Conservation (phyloP, 2,888 invertebrate species). For the Epirrhoe tristata region DNA sequence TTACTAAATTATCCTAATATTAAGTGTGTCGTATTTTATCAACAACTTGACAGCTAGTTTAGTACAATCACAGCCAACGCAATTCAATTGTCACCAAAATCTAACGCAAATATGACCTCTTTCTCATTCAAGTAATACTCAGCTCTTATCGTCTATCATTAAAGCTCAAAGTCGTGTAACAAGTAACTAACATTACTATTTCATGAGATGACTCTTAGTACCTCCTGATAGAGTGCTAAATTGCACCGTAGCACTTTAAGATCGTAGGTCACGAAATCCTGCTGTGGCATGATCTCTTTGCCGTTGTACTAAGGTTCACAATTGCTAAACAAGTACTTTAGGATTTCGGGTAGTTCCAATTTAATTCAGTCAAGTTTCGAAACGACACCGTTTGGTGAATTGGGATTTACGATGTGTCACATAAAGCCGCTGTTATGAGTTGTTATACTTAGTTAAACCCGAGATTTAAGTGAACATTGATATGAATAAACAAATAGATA, state of each 20-base stretch:
- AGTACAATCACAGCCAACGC: slow-evolving; percentile 44
- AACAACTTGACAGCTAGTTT: slow-evolving; percentile 40
- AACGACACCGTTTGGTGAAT: slow-evolving; percentile 49
- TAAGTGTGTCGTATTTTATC: slow-evolving; percentile 22
- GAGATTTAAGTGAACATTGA: slow-evolving; percentile 13
- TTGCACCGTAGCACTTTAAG: not conserved
- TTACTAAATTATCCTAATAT: slow-evolving; percentile 5
- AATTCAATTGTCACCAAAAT: slow-evolving; percentile 55
- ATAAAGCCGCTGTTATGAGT: slow-evolving; percentile 32
- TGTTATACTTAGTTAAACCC: slow-evolving; percentile 11
- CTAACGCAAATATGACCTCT: slow-evolving; percentile 56
- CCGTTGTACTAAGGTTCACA: slow-evolving; percentile 4
- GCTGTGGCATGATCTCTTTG: slow-evolving; percentile 3
- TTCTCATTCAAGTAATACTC: slow-evolving; percentile 36
- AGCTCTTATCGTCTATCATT: slow-evolving; percentile 13
- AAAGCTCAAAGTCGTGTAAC: slow-evolving; percentile 12
- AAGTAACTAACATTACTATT: not conserved
- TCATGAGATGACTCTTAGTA: slow-evolving; percentile 6
- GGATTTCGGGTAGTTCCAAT: slow-evolving; percentile 38
- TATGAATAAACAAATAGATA: slow-evolving; percentile 11
- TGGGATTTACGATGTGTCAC: slow-evolving; percentile 48
- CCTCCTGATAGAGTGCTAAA: slow-evolving; percentile 8
- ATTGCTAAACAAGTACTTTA: slow-evolving; percentile 6
- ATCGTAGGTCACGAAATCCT: not conserved
- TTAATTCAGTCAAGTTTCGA: slow-evolving; percentile 54